phyloP scores from a whole-genome alignment of 2,113 vertebrate species.

The Prolemur simus region DNA sequence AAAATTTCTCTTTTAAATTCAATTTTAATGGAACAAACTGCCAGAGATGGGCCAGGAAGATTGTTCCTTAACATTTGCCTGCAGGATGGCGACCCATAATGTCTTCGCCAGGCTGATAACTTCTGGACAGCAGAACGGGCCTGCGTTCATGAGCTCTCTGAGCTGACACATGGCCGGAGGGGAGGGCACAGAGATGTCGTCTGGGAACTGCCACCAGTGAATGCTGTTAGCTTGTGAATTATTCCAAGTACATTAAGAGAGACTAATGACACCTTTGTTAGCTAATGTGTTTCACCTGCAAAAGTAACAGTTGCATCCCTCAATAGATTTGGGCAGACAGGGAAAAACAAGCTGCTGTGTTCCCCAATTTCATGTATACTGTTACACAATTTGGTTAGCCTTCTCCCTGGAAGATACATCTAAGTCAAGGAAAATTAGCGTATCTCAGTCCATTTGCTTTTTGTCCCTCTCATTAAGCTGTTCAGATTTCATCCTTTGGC shows the following conservation, averaged over 20 bases:
- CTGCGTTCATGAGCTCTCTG: conserved; percentile 52
- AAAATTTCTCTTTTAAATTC: conserved; percentile 52
- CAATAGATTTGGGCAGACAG: conserved; percentile 9
- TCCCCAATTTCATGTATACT: not conserved
- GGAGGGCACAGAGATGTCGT: conserved; percentile 19
- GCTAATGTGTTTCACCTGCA: conserved; percentile 64
- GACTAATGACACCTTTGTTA: conserved; percentile 70
- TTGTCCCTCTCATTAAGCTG: not conserved
- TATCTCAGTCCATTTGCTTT: not conserved
- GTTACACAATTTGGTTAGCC: not conserved
- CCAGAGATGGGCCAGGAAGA: conserved; percentile 34
- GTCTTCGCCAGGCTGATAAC: conserved; percentile 71
- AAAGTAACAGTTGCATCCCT: conserved; percentile 41
- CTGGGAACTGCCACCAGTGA: conserved; percentile 39
- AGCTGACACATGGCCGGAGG: conserved; percentile 57
- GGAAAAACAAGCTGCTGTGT: not conserved
- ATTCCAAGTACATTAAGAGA: conserved; percentile 62
- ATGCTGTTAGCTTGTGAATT: conserved; percentile 62
- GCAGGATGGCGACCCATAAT: conserved; percentile 57
- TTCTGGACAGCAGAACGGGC: conserved; percentile 63
- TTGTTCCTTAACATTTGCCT: conserved; percentile 56
- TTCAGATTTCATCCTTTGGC: not conserved
- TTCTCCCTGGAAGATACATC: not conserved
- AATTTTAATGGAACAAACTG: conserved; percentile 48
- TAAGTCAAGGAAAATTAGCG: not conserved